These are phyloP conservation scores for Galbula dea DNA, from an alignment of 2,113 vertebrate genomes.

Conservation along the genomic window DNA sequence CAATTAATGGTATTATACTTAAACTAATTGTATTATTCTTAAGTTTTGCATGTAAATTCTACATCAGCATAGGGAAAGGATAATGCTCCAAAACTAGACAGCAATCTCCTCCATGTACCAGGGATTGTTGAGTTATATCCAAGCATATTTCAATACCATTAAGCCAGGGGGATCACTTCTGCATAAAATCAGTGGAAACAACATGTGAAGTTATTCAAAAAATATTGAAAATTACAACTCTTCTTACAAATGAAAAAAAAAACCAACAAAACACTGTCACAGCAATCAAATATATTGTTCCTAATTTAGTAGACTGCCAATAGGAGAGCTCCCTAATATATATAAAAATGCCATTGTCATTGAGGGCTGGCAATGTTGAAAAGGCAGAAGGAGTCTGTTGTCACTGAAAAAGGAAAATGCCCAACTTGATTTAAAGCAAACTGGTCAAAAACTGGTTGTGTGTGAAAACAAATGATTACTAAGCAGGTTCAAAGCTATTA, in stretches of 20 bases:
- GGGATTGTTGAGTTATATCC: not conserved
- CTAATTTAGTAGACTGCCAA: not conserved
- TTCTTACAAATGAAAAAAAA: not conserved
- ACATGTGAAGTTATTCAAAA: not conserved
- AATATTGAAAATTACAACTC: not conserved
- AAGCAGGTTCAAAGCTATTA: not conserved
- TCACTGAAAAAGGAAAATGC: not conserved
- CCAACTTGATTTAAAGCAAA: not conserved
- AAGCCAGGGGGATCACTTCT: not conserved
- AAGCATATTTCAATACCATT: not conserved
- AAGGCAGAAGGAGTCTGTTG: not conserved
- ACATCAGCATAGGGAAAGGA: not conserved
- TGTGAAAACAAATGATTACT: not conserved
- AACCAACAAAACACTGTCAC: not conserved
- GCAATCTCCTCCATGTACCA: not conserved
- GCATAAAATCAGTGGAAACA: not conserved
- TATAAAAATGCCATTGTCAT: not conserved
- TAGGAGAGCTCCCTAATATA: not conserved
- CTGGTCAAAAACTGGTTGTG: not conserved
- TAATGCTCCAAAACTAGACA: not conserved
- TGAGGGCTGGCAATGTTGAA: not conserved
- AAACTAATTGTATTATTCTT: no score
- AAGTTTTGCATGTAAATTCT: not conserved
- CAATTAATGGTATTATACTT: no score
- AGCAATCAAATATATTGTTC: not conserved